Percentiles rank a stretch among this genome's conserved stretches.
Evolutionary conservation across 2,113 vertebrate species (phyloP).

Genomic region (Dendrocopos noguchii): DNA sequence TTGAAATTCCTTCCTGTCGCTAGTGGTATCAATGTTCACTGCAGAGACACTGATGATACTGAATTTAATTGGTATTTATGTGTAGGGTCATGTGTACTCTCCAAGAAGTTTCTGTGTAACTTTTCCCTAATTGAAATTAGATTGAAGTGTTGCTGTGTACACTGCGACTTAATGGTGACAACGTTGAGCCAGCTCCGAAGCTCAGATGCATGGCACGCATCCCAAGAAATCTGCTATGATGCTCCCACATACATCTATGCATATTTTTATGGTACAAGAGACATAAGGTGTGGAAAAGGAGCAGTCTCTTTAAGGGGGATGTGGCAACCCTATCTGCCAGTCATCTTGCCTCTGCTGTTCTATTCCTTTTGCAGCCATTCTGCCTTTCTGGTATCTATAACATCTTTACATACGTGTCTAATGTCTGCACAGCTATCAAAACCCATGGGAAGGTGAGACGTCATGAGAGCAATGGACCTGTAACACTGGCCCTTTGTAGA

Average conservation of each 20-base stretch:
- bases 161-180: constrained; percentile 57
- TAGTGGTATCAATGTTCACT: constrained; percentile 23
- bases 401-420: neutral
- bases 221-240: constrained; percentile 61
- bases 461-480: neutral
- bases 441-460: neutral
- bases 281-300: constrained; percentile 74
- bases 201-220: constrained; percentile 48
- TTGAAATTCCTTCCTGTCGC: constrained; percentile 37
- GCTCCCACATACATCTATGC: constrained; percentile 71
- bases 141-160: constrained; percentile 66
- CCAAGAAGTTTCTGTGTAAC: constrained; percentile 66
- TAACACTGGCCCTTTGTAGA: neutral
- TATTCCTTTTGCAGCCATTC: constrained; percentile 72
- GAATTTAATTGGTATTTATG: constrained; percentile 59
- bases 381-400: constrained; percentile 54
- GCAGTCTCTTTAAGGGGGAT: constrained; percentile 75
- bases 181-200: constrained; percentile 61
- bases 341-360: constrained; percentile 69
- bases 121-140: constrained; percentile 67
- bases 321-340: constrained; percentile 72
- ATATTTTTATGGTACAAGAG: constrained; percentile 73
- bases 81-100: constrained; percentile 35
- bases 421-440: neutral
- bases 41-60: constrained; percentile 17